Evolutionary conservation across 2,113 vertebrate species (phyloP).

Genomic region (Mus spicilegus): DNA sequence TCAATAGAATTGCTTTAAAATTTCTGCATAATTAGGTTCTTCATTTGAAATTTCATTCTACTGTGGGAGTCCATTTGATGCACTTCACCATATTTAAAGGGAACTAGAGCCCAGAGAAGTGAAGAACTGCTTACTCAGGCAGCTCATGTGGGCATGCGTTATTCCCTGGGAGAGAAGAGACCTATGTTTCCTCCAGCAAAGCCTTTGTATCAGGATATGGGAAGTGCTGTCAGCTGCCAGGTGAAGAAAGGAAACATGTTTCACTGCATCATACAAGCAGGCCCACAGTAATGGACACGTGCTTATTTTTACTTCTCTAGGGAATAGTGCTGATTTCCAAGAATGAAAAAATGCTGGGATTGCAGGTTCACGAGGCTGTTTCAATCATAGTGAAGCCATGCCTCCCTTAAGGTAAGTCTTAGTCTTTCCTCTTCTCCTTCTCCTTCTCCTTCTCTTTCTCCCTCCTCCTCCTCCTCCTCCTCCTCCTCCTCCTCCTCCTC

Average conservation of each 20-base stretch:
- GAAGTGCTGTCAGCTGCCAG: neutral
- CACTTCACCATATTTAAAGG: neutral
- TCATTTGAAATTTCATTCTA: slow-evolving; percentile 37
- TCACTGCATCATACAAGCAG: neutral
- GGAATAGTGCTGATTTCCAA: slow-evolving; percentile 18
- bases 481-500: too few species aligned
- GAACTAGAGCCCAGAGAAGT: neutral
- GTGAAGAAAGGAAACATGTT: slow-evolving; percentile 16
- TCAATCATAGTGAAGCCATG: neutral
- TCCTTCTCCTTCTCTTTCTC: neutral
- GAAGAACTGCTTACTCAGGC: neutral
- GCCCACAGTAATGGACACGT: neutral
- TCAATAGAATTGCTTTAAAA: neutral
- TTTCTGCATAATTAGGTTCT: slow-evolving; percentile 18
- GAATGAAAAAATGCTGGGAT: neutral
- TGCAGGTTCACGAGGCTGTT: neutral
- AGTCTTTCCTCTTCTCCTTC: neutral
- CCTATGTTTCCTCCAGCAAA: neutral
- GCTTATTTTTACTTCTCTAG: slow-evolving; percentile 53
- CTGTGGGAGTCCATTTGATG: neutral
- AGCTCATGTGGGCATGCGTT: neutral
- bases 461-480: too few species aligned
- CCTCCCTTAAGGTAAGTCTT: neutral
- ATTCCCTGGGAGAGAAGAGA: neutral
- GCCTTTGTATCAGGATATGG: neutral